Percentiles rank a stretch among this genome's conserved stretches.
phyloP scores from a whole-genome alignment of 2,797 vertebrate species.

The Carcharodon carcharias region DNA sequence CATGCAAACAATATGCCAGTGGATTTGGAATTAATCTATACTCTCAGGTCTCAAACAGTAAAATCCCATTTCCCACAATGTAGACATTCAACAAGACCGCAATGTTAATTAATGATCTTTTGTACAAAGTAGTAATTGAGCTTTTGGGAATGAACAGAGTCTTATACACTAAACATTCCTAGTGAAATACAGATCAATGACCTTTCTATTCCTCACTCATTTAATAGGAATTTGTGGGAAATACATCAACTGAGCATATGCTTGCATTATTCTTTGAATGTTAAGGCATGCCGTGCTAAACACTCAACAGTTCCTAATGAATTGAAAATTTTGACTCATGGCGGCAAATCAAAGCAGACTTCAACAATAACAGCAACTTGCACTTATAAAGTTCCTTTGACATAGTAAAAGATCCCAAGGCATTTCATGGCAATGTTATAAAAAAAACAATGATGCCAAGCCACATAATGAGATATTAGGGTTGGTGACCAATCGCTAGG shows the following conservation, averaged over 20 bases:
- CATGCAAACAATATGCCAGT: background rate
- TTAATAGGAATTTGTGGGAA: conserved; percentile 4
- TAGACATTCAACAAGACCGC: background rate
- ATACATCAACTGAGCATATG: background rate
- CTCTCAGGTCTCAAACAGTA: background rate
- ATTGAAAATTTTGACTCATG: background rate
- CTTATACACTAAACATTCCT: background rate
- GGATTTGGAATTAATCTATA: background rate
- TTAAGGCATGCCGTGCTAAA: background rate
- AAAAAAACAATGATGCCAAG: no score
- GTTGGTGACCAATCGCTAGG: no score
- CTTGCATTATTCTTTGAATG: conserved; percentile 18
- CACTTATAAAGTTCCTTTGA: no score
- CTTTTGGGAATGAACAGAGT: background rate
- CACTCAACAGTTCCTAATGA: background rate
- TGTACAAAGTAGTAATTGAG: background rate
- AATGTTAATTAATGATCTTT: conserved; percentile 6
- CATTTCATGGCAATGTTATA: no score
- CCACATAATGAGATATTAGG: no score
- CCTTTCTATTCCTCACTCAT: background rate
- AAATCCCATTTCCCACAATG: background rate
- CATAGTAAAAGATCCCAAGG: no score
- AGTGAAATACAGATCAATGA: conserved; percentile 15
- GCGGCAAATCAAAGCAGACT: background rate
- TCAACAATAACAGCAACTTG: background rate